These are phyloP conservation scores for Cyclophora punctaria DNA, from an alignment of 2,888 invertebrate genomes.

Conservation along the genomic window DNA sequence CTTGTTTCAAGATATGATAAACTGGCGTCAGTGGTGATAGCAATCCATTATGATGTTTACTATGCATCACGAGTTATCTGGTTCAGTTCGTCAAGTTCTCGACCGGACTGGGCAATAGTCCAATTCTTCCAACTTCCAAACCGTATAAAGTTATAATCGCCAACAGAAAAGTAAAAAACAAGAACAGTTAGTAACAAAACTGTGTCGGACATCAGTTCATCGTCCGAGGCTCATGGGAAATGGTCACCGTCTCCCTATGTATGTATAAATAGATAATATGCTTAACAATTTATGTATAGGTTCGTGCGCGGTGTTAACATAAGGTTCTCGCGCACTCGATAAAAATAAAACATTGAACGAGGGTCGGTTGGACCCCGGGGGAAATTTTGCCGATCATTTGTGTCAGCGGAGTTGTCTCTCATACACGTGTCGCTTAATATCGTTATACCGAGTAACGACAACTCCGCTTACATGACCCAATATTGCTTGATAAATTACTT, in stretches of 20 bases:
- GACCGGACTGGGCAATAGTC: too few species aligned
- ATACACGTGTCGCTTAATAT: slow-evolving; percentile 24
- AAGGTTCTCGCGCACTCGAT: slow-evolving; percentile 20
- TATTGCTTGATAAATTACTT: too few species aligned
- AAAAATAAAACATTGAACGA: slow-evolving; percentile 38
- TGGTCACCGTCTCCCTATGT: slow-evolving; percentile 27
- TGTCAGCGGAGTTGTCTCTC: slow-evolving; percentile 34
- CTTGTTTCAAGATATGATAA: background rate
- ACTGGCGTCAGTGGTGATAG: too few species aligned
- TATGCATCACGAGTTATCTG: too few species aligned
- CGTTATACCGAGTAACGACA: slow-evolving; percentile 13
- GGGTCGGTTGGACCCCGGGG: slow-evolving; percentile 28
- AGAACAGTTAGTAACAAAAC: slow-evolving; percentile 3
- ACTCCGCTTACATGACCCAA: too few species aligned
- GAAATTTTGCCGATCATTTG: slow-evolving; percentile 46
- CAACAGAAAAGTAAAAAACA: too few species aligned
- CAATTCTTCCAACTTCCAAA: too few species aligned
- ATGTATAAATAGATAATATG: slow-evolving; percentile 14
- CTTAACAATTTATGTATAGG: slow-evolving; percentile 34
- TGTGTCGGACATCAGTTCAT: slow-evolving; percentile 6
- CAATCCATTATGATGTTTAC: too few species aligned
- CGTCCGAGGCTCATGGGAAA: slow-evolving; percentile 35
- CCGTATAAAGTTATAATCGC: too few species aligned
- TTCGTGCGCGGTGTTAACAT: slow-evolving; percentile 27
- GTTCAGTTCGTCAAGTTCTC: too few species aligned